These are phyloP conservation scores for Forficula auricularia DNA, from an alignment of 1,140 invertebrate genomes.

Conservation along the genomic window DNA sequence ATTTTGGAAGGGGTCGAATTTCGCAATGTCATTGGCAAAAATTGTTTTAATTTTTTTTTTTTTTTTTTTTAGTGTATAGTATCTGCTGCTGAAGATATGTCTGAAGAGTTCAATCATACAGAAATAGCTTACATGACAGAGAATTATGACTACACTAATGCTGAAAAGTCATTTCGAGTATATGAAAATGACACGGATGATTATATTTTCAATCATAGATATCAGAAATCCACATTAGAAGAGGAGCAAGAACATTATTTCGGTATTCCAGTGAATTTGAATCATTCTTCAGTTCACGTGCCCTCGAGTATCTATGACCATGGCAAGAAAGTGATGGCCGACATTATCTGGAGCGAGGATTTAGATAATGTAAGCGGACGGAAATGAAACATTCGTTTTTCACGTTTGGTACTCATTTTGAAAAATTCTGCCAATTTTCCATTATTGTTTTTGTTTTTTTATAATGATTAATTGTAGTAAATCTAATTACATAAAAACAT, in stretches of 20 bases:
- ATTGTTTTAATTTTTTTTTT: constrained; percentile 8
- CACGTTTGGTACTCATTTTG: too few relatives aligned
- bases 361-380: constrained; percentile 50
- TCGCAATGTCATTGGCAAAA: too few relatives aligned
- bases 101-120: constrained; percentile 34
- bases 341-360: constrained; percentile 70
- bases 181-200: constrained; percentile 32
- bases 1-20: too few relatives aligned
- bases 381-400: too few relatives aligned
- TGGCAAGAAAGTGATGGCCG: constrained; percentile 48
- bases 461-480: too few relatives aligned
- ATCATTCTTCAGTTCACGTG: constrained; percentile 74
- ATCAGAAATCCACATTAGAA: constrained; percentile 40
- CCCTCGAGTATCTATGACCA: constrained; percentile 83
- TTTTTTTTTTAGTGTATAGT: constrained; percentile 46
- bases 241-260: constrained; percentile 45
- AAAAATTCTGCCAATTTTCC: too few relatives aligned
- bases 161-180: constrained; percentile 26
- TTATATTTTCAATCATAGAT: too few relatives aligned
- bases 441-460: too few relatives aligned
- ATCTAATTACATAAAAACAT: too few relatives aligned
- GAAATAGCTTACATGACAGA: constrained; percentile 22
- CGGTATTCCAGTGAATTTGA: constrained; percentile 65
- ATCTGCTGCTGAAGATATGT: constrained; percentile 41
- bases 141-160: constrained; percentile 20